Conservation (phyloP, 2,113 vertebrate genomes). For the Paramormyrops kingsleyae region DNA sequence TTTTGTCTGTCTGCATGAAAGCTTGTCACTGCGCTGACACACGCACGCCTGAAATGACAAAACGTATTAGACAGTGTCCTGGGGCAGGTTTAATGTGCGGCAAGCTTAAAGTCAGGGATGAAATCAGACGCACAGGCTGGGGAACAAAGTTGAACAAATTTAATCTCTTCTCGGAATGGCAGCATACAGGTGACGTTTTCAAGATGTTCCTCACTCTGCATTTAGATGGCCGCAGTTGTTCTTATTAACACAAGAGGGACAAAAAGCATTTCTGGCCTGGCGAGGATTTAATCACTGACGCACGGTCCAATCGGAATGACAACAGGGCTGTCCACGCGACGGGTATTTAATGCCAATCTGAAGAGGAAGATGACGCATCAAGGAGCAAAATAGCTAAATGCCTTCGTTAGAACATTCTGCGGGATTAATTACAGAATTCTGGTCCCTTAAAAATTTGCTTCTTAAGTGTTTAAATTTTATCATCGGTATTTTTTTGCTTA, state of each 20-base stretch:
- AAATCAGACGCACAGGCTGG: not conserved
- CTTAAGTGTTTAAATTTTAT: not conserved
- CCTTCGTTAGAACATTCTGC: not conserved
- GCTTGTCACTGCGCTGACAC: not conserved
- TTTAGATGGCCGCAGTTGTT: not conserved
- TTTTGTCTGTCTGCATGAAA: not conserved
- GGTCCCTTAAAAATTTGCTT: not conserved
- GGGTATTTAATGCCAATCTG: not conserved
- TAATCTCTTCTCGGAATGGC: not conserved
- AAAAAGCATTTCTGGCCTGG: not conserved
- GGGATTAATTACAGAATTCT: not conserved
- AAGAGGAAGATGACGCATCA: not conserved
- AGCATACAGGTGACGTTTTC: not conserved
- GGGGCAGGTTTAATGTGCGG: not conserved
- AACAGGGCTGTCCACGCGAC: not conserved
- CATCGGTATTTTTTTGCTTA: not conserved
- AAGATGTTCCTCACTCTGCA: not conserved
- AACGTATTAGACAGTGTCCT: not conserved
- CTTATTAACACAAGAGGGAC: not conserved
- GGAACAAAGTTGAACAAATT: not conserved
- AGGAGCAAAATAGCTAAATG: not conserved
- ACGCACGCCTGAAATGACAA: not conserved
- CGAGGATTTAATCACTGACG: not conserved
- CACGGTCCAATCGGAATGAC: not conserved
- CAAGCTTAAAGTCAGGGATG: not conserved